Base-by-base conservation (phyloP, 2,113 vertebrate species). In the Suncus etruscus region DNA sequence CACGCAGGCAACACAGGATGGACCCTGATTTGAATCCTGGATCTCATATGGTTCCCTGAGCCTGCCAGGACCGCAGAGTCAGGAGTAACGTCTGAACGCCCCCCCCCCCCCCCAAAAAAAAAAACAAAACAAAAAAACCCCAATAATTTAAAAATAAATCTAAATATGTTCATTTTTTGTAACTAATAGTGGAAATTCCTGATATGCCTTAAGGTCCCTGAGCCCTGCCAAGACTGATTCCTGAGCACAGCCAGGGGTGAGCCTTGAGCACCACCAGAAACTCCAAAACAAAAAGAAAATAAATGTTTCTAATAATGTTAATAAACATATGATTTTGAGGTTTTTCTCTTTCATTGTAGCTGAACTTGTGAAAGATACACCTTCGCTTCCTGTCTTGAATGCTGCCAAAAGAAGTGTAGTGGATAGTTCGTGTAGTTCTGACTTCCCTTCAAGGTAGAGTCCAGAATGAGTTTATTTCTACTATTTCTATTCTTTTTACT, bases 321-420 rank as follows among this genome's bases (percentile, higher is more conserved):
- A 16, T 61, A 92, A 77, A 0, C 11, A 2, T 11, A 12, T 87
- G 39, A 95, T 80, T 70, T 87, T 84, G 50, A 94, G 31, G 11
- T 12, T 96, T 95, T 86, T 50, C 2, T 96, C 93, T 75, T 94
- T 95, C 39, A 22, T 93, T 90, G 29, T 82, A 96, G 98, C 97
- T 92, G 97, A 98, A 77, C 68, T 96, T 93, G 78, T 97, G 89
- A 98, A 98, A 96, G 98, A 98, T 75, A 87, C 96, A 50, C 96
- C 98, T 87, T 97, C 97, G 63, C 89, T 98, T 92, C 98, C 98
- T 89, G 97, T 98, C 90, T 97, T 98, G 92, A 99, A 98, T 90
- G 97, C 97, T 73, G 98, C 98, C 69, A 98, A 98, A 95, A 98
- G 97, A 95, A 98, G 97, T 85, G 97, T 98, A 70, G 84, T 96